Evolutionary conservation across 2,797 vertebrate species (phyloP).

Genomic region (Myoxocephalus aenaeus): DNA sequence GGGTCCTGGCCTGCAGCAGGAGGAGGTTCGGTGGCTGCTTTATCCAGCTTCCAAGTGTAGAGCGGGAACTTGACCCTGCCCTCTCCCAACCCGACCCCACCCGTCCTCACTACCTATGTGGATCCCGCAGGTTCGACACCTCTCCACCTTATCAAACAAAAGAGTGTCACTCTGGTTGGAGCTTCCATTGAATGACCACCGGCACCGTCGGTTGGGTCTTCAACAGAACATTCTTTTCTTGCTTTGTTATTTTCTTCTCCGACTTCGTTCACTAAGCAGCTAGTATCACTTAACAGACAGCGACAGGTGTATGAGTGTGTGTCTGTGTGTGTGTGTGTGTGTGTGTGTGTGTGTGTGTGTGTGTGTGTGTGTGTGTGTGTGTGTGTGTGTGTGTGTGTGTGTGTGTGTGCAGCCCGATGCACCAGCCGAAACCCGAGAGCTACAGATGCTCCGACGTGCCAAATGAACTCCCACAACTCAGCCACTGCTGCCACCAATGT

Average conservation of each 20-base stretch:
- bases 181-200: background rate
- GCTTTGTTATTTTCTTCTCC: conserved; percentile 2
- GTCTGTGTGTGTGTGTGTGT: conserved; percentile 6
- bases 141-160: conserved; percentile 22
- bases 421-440: conserved; percentile 84
- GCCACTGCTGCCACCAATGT: conserved; percentile 78
- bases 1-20: conserved; percentile 71
- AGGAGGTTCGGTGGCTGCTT: conserved; percentile 65
- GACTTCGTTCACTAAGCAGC: conserved; percentile 6
- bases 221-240: background rate
- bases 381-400: conserved; percentile 65
- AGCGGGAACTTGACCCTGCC: conserved; percentile 76
- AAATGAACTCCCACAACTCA: conserved; percentile 84
- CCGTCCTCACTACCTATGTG: conserved; percentile 6
- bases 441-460: conserved; percentile 76
- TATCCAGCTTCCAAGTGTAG: conserved; percentile 66
- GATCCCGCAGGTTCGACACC: conserved; percentile 7
- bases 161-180: conserved; percentile 2
- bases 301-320: conserved; percentile 82
- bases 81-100: conserved; percentile 46
- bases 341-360: conserved; percentile 71
- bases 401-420: conserved; percentile 63
- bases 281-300: conserved; percentile 71
- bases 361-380: conserved; percentile 54
- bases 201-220: background rate